Evolutionary conservation across 2,113 vertebrate genomes (phyloP).

Genomic region (Leuciscus idus): DNA sequence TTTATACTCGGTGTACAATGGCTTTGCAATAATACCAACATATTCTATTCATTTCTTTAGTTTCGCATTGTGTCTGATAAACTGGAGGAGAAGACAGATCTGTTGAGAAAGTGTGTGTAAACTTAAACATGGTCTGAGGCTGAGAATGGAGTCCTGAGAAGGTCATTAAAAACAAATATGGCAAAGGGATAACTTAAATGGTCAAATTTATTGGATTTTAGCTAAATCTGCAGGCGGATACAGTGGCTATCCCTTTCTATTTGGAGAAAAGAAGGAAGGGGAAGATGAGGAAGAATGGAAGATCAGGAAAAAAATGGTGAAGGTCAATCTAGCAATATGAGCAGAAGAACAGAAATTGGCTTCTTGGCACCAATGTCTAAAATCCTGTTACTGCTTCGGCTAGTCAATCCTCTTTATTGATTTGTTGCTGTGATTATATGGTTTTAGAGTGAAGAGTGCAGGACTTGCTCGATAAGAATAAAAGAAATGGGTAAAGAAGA

Average conservation of each 20-base stretch:
- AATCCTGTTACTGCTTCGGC: conserved; percentile 52
- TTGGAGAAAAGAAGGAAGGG: neutral
- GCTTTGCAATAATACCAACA: neutral
- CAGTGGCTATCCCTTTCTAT: conserved; percentile 9
- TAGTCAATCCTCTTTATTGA: conserved; percentile 63
- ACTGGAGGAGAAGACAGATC: neutral
- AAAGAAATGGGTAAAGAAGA: neutral
- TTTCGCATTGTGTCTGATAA: neutral
- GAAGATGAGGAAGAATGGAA: neutral
- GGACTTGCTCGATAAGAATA: conserved; percentile 4
- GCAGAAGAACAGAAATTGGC: conserved; percentile 50
- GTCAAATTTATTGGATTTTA: neutral
- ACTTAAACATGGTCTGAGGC: neutral
- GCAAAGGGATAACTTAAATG: neutral
- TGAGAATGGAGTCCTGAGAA: neutral
- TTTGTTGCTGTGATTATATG: conserved; percentile 55
- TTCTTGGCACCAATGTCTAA: conserved; percentile 61
- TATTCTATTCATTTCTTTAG: neutral
- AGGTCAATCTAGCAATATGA: conserved; percentile 60
- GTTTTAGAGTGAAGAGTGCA: conserved; percentile 19
- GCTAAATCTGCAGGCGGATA: neutral
- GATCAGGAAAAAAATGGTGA: conserved; percentile 35
- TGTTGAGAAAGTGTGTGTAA: neutral
- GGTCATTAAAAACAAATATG: neutral
- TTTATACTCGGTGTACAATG: neutral